Percentiles rank a stretch among this genome's conserved stretches.
Evolutionary conservation across 2,113 vertebrate genomes (phyloP).

Genomic region (Orthonyx spaldingii): DNA sequence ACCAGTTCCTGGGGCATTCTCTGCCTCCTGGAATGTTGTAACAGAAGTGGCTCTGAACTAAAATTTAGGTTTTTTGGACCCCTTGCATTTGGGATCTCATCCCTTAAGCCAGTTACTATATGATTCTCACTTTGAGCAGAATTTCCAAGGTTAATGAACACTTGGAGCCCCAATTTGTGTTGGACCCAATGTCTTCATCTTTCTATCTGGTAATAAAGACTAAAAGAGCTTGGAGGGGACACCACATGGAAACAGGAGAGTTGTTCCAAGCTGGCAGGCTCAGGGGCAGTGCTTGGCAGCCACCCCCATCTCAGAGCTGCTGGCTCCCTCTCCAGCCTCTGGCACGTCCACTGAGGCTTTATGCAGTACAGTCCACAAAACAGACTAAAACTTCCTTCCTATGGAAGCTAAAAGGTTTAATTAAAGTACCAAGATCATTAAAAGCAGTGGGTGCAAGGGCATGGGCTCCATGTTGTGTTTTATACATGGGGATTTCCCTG

Average conservation of each 20-base stretch:
- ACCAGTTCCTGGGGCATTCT: background rate
- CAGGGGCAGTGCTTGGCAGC: background rate
- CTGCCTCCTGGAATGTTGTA: background rate
- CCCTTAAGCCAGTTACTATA: background rate
- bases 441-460: background rate
- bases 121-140: background rate
- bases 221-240: background rate
- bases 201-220: background rate
- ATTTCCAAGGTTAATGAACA: background rate
- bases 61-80: background rate
- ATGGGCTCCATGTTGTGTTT: background rate
- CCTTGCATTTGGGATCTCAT: background rate
- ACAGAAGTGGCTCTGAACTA: background rate
- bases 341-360: background rate
- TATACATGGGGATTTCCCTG: background rate
- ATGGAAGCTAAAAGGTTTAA: background rate
- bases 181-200: background rate
- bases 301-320: background rate
- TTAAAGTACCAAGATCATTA: background rate
- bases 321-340: background rate
- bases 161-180: background rate
- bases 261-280: background rate
- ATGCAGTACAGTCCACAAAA: background rate
- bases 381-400: background rate
- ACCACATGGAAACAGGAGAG: background rate